Conservation (phyloP, 2,888 invertebrate species). For the Griposia aprilina region DNA sequence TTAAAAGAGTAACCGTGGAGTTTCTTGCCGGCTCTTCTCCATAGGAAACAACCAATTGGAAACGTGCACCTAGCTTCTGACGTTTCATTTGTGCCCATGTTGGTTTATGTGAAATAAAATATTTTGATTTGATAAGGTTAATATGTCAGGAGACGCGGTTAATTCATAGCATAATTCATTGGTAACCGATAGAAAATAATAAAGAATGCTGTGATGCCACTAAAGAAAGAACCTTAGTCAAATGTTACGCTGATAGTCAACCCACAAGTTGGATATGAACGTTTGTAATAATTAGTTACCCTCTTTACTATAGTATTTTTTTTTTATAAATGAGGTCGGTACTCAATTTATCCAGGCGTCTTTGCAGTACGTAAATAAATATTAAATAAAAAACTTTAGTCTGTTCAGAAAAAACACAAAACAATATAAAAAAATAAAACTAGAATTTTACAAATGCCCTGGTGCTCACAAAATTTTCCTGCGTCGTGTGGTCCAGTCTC, state of each 20-base stretch:
- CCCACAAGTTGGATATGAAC: not conserved
- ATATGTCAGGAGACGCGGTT: conserved; percentile 11
- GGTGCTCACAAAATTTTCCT: not conserved
- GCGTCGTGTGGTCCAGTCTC: not conserved
- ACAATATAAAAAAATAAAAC: too few species aligned
- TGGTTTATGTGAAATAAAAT: too few species aligned
- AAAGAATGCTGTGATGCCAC: not conserved
- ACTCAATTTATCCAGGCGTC: not conserved
- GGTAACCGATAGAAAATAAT: not conserved
- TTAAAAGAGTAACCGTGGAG: too few species aligned
- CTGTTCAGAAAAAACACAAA: not conserved
- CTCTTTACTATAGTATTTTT: not conserved
- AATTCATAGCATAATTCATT: not conserved
- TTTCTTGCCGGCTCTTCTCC: too few species aligned
- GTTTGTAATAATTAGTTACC: not conserved
- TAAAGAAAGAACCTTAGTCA: not conserved
- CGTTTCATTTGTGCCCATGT: too few species aligned
- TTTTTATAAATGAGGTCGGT: not conserved
- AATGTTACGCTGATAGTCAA: not conserved
- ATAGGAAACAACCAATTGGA: too few species aligned
- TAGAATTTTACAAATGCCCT: not conserved
- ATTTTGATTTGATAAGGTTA: too few species aligned
- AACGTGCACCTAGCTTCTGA: too few species aligned
- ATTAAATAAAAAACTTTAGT: not conserved
- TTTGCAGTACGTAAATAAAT: not conserved